These are phyloP conservation scores for Sebastes elongatus DNA, from an alignment of 2,797 vertebrate species.

Conservation along the genomic window DNA sequence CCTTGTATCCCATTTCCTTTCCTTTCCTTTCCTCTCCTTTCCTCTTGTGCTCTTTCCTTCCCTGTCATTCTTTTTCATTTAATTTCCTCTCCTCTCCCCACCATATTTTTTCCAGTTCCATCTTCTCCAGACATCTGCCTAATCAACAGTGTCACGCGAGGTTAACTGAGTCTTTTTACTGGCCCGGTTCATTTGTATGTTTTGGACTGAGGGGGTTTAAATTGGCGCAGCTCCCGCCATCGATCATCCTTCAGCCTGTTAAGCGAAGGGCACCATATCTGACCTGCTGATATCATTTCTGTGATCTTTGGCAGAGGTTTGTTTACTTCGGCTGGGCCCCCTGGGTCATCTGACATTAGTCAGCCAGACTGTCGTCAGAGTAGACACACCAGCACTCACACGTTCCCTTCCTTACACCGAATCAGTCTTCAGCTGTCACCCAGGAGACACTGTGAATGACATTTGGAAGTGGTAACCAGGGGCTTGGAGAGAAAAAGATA, in stretches of 20 bases:
- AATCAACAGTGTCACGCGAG: not conserved
- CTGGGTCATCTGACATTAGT: constrained; percentile 45
- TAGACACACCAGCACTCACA: constrained; percentile 2
- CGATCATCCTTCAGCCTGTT: constrained; percentile 22
- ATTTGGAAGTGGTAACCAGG: constrained; percentile 5
- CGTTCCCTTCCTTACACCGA: not conserved
- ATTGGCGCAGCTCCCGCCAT: constrained; percentile 16
- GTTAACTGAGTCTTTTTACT: constrained; percentile 10
- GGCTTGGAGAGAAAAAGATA: not conserved
- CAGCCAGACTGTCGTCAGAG: constrained; percentile 32
- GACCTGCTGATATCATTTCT: constrained; percentile 31
- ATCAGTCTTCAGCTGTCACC: constrained; percentile 20
- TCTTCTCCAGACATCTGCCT: not conserved
- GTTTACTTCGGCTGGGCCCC: constrained; percentile 46
- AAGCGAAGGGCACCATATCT: constrained; percentile 16
- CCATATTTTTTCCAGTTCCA: not conserved
- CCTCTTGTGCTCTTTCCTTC: not conserved
- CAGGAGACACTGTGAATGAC: constrained; percentile 32
- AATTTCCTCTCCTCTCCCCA: not conserved
- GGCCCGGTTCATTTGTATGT: constrained; percentile 15
- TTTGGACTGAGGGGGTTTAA: constrained; percentile 30
- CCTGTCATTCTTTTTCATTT: not conserved
- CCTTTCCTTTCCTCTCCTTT: not conserved
- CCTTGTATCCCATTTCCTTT: not conserved
- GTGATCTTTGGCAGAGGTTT: constrained; percentile 52